A percentile compares a stretch with the other conserved stretches of the same genome.
These are phyloP conservation scores for Pegoplata infirma DNA, from an alignment of 2,888 invertebrate species.

Conservation along the genomic window DNA sequence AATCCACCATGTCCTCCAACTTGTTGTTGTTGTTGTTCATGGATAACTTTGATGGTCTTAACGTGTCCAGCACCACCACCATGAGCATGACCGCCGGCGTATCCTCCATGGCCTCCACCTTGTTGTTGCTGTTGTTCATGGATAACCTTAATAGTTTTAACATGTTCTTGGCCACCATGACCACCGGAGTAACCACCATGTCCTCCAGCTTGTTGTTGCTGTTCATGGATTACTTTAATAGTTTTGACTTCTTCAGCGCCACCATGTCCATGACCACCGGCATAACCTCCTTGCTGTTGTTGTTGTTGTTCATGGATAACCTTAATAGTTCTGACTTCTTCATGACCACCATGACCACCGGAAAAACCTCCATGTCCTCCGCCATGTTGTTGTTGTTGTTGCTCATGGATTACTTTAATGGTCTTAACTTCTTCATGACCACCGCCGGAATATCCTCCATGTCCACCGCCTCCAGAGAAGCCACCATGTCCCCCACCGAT, in stretches of 20 bases:
- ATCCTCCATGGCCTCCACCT: conserved; percentile 11
- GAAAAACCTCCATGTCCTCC: conserved; percentile 18
- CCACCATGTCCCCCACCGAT: conserved; percentile 38
- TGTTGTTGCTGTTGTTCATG: conserved; percentile 51
- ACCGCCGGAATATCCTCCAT: background rate
- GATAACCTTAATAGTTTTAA: conserved; percentile 55
- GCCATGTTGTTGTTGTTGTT: too few relatives aligned
- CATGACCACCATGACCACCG: conserved; percentile 29
- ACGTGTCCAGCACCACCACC: conserved; percentile 39
- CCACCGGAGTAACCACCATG: conserved; percentile 1
- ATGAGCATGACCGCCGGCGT: conserved; percentile 28
- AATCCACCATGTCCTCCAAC: background rate
- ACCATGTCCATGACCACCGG: conserved; percentile 1
- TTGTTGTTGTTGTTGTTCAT: conserved; percentile 43
- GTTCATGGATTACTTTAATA: conserved; percentile 32
- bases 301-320: conserved; percentile 60
- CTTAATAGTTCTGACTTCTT: conserved; percentile 64
- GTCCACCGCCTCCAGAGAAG: conserved; percentile 11
- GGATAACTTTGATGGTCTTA: conserved; percentile 55
- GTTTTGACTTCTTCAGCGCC: conserved; percentile 29
- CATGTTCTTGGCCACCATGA: conserved; percentile 34
- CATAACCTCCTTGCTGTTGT: conserved; percentile 24
- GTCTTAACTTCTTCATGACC: conserved; percentile 43
- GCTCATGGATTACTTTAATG: conserved; percentile 57
- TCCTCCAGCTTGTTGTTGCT: conserved; percentile 20